Evolutionary conservation across 2,797 vertebrate genomes (phyloP), one percentile per base, ranked within the genome.

Genomic region (Propithecus perrieri): DNA sequence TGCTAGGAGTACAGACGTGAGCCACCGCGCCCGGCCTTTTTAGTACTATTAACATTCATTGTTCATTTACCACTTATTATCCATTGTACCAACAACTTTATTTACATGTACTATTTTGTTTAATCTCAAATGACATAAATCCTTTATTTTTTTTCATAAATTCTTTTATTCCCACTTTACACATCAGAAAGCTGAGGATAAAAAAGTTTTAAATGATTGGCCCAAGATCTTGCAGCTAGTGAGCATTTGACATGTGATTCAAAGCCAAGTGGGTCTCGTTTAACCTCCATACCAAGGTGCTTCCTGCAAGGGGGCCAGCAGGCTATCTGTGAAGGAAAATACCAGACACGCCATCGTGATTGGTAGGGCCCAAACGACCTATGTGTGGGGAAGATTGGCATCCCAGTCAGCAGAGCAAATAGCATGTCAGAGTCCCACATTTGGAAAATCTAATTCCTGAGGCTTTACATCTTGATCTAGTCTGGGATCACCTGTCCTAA

Each of bases 271-370:
- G 53, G 43, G 13, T 88, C 85, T 35, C 65, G 59, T n/a, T 83
- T 78, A 78, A 50, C 10, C 65, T 74, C 63, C 50, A 15, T 57
- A 48, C 38, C 35, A 41, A 91, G 92, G 10, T 50, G 57, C 50
- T 79, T 85, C 43, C 80, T 85, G 78, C 24, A 81, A 76, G 41
- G 74, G 72, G 43, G 74, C 55, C 71, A 76, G 72, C 41, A 76
- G 74, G 35, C 48, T 85, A 4, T 28, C n/a, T 89, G 43, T 30
- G 78, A 83, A 96, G 67, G 61, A 81, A 88, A 93, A 97, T 72
- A 53, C 35, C 67, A 61, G 55, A 43, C 48, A 14, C 74, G 55
- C 87, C 90, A n/a, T 38, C 76, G 59, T 80, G 81, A 87, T 17
- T 53, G 65, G 69, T 5, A 61, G 33, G 26, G 7, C 38, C 75